Evolutionary conservation across 2,888 invertebrate genomes (phyloP).

Genomic region (Sphecodes monilicornis): DNA sequence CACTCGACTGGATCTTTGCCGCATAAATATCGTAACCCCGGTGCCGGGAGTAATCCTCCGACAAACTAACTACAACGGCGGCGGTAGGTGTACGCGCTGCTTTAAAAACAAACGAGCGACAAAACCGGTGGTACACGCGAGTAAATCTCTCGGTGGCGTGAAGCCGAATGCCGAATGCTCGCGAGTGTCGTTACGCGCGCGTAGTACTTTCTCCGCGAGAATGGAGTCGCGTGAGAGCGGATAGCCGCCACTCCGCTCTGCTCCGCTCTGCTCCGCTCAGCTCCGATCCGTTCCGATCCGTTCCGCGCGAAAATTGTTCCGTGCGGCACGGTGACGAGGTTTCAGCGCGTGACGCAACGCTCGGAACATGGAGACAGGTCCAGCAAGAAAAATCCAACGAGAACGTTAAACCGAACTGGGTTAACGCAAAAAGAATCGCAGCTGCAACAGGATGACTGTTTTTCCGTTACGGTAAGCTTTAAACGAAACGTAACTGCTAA

Average conservation of each 20-base stretch:
- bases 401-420: neutral
- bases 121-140: conserved; percentile 26
- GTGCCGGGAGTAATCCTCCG: conserved; percentile 32
- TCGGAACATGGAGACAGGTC: neutral
- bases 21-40: conserved; percentile 38
- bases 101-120: conserved; percentile 51
- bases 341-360: neutral
- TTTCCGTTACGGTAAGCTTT: neutral
- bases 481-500: neutral
- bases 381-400: neutral
- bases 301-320: neutral
- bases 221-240: conserved; percentile 58
- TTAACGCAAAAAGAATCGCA: neutral
- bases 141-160: conserved; percentile 43
- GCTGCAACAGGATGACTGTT: neutral
- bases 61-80: conserved; percentile 31
- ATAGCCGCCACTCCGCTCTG: conserved; percentile 22
- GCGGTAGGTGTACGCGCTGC: conserved; percentile 19
- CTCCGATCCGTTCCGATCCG: neutral
- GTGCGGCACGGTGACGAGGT: neutral
- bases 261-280: neutral
- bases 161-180: conserved; percentile 34
- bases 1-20: conserved; percentile 25
- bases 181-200: conserved; percentile 51
- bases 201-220: conserved; percentile 61